These are phyloP conservation scores for Ladona fulva DNA, from an alignment of 1,140 invertebrate species.

Conservation along the genomic window DNA sequence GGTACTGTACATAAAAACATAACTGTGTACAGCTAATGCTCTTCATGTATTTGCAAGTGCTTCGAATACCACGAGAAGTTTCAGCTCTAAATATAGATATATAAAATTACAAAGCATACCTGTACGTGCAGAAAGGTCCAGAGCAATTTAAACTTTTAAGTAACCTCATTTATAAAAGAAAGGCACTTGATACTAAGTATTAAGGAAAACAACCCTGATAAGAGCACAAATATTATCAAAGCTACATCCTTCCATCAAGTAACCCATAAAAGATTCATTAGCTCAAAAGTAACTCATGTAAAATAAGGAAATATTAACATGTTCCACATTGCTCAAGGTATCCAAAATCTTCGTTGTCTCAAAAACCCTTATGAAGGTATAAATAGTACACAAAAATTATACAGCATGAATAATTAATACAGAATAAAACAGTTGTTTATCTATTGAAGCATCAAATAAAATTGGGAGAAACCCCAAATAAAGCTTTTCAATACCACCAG, in stretches of 20 bases:
- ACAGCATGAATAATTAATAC: not conserved
- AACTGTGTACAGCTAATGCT: not conserved
- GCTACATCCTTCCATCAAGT: not conserved
- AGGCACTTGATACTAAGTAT: not conserved
- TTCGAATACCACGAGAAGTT: not conserved
- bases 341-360: not conserved
- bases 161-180: not conserved
- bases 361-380: not conserved
- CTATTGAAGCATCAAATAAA: not conserved
- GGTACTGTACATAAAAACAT: not conserved
- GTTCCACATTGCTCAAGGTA: too few relatives aligned
- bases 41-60: slow-evolving; percentile 5
- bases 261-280: too few relatives aligned
- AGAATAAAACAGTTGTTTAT: not conserved
- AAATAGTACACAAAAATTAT: not conserved
- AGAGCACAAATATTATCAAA: slow-evolving; percentile 7
- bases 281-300: too few relatives aligned
- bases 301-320: too few relatives aligned
- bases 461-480: not conserved
- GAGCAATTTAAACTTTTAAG: not conserved
- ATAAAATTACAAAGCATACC: slow-evolving; percentile 2
- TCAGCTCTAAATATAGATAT: not conserved
- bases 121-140: not conserved
- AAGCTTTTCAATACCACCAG: not conserved
- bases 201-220: not conserved